Conservation (phyloP, 2,113 vertebrate genomes). For the Psophia crepitans region DNA sequence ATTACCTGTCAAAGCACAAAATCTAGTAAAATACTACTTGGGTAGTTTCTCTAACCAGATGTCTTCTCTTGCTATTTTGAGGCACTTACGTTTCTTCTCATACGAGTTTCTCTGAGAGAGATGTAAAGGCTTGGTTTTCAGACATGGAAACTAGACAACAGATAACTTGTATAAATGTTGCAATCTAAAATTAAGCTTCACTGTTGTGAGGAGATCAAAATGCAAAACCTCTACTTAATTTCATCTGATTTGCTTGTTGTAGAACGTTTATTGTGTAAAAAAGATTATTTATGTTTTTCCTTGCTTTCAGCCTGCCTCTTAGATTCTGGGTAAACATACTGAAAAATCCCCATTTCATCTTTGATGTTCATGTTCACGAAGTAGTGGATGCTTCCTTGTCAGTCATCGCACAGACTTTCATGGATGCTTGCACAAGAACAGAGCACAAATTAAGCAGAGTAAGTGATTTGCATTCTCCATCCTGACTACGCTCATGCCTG, state of each 20-base stretch:
- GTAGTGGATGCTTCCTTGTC: slow-evolving; percentile 97
- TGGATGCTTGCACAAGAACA: slow-evolving; percentile 98
- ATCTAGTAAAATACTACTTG: background rate
- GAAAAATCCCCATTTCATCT: slow-evolving; percentile 98
- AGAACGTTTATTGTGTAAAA: background rate
- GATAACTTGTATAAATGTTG: background rate
- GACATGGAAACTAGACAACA: background rate
- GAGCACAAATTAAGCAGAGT: slow-evolving; percentile 99
- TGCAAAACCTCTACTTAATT: background rate
- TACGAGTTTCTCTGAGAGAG: background rate
- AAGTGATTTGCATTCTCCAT: slow-evolving; percentile 71
- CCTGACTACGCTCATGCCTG: slow-evolving; percentile 4
- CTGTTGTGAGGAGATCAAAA: background rate
- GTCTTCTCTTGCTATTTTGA: background rate
- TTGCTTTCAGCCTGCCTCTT: slow-evolving; percentile 85
- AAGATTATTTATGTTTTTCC: background rate
- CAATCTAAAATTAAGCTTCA: background rate
- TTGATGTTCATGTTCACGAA: slow-evolving; percentile 94
- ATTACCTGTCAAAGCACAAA: background rate
- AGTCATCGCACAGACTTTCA: slow-evolving; percentile 98
- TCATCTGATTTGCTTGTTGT: background rate
- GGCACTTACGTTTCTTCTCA: background rate
- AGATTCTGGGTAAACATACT: slow-evolving; percentile 99
- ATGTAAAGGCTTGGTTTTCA: background rate
- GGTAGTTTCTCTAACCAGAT: background rate